Base-by-base conservation (phyloP, 2,113 vertebrate species). In the Passer domesticus region DNA sequence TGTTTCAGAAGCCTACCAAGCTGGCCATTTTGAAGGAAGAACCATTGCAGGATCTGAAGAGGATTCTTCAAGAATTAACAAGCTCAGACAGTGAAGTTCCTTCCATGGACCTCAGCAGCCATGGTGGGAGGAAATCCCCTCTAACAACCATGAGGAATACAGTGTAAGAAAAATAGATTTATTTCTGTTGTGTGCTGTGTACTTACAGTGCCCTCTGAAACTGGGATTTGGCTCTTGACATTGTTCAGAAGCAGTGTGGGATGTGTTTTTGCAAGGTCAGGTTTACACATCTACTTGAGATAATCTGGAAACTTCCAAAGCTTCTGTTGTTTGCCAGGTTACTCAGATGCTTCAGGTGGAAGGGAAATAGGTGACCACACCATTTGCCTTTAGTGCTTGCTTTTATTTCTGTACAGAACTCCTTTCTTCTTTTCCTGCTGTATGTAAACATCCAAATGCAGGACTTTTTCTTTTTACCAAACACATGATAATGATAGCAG, bases 21-120 rank as follows among this genome's bases (percentile, higher is more conserved):
- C 15, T 78, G 58, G 63, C 77, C 5, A 7, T 58, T 21, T 85
- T 96, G 86, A 96, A 96, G 94, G 96, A 98, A 75, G 97, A 98
- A 56, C 97, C 97, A 3, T 11, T 97, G 46, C 86, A 90, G 46
- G 97, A 98, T 91, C 91, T 98, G 30, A 96, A 97, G 90, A 97
- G 96, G 83, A 96, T 98, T 55, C 90, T 98, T 77, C 95, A 95
- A 58, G 98, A 98, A 69, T 46, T 98, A 80, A 93, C 41, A 73
- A 96, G 76, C 62, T 97, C 96, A 75, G 97, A 96, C 82, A 97
- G 94, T 10, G 97, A 97, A 88, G 92, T 97, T n/a, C 89, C 56
- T 5, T 28, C 85, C 2, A 20, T 91, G 58, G 84, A 94, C 37
- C 87, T 92, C 43, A 74, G 86, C 59, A 90, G 88, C 9, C 78